Evolutionary conservation across 2,888 invertebrate genomes (phyloP).

Genomic region (Metalampra italica): DNA sequence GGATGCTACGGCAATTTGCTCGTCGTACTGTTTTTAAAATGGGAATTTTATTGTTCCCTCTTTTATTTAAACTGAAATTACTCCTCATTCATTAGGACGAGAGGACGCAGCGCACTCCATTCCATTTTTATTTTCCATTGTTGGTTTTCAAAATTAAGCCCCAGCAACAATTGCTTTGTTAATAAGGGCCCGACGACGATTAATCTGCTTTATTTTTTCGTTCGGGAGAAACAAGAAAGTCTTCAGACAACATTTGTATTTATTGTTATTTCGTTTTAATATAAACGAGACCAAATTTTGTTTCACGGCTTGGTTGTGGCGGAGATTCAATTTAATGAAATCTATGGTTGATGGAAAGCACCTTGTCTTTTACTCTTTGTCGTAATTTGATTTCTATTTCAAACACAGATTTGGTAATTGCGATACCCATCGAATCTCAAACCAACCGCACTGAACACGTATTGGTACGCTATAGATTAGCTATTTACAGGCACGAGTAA

Average conservation of each 20-base stretch:
- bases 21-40: constrained; percentile 63
- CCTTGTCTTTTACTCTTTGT: background rate
- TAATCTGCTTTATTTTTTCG: constrained; percentile 54
- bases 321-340: constrained; percentile 9
- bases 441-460: background rate
- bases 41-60: constrained; percentile 70
- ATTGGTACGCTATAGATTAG: background rate
- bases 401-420: background rate
- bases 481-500: background rate
- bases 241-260: constrained; percentile 33
- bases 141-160: constrained; percentile 74
- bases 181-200: constrained; percentile 63
- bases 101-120: constrained; percentile 59
- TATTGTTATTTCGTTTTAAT: constrained; percentile 29
- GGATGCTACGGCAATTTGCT: constrained; percentile 63
- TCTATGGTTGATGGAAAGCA: constrained; percentile 5
- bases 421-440: background rate
- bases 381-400: background rate
- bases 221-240: constrained; percentile 39
- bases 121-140: constrained; percentile 73
- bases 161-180: constrained; percentile 71
- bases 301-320: constrained; percentile 2
- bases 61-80: constrained; percentile 74
- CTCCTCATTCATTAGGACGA: constrained; percentile 70
- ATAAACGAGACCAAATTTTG: constrained; percentile 9